These are phyloP conservation scores for Lepus oiostolus DNA, from an alignment of 2,797 vertebrate genomes.

Conservation along the genomic window DNA sequence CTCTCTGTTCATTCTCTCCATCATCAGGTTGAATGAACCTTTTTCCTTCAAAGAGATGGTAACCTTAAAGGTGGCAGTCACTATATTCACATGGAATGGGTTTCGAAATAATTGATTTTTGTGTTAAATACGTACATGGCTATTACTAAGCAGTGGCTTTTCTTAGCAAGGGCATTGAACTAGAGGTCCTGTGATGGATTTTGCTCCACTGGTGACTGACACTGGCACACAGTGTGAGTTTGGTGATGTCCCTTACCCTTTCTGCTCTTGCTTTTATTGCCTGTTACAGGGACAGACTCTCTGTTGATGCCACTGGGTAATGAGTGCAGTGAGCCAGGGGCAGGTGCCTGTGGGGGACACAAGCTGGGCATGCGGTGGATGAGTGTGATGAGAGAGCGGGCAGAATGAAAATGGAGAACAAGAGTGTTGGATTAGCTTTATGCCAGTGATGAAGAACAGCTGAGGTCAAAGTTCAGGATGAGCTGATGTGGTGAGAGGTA, in stretches of 20 bases:
- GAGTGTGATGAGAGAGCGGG: constrained; percentile 38
- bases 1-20: background rate
- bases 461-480: constrained; percentile 5
- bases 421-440: background rate
- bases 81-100: background rate
- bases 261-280: background rate
- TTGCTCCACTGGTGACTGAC: constrained; percentile 13
- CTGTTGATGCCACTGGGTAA: background rate
- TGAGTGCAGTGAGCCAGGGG: background rate
- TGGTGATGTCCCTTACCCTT: constrained; percentile 25
- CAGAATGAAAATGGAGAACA: background rate
- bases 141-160: constrained; percentile 53
- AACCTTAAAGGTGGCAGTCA: constrained; percentile 59
- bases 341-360: background rate
- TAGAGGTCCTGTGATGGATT: constrained; percentile 26
- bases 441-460: background rate
- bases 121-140: constrained; percentile 30
- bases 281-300: background rate
- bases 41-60: constrained; percentile 15
- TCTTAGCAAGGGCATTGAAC: constrained; percentile 23
- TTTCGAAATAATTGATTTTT: constrained; percentile 64
- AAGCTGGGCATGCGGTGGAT: background rate
- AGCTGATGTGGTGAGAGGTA: constrained; percentile 1
- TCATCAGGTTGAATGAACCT: constrained; percentile 47
- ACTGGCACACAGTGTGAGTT: background rate